phyloP scores from a whole-genome alignment of 1,140 invertebrate genomes.

The Leptinotarsa defecta region DNA sequence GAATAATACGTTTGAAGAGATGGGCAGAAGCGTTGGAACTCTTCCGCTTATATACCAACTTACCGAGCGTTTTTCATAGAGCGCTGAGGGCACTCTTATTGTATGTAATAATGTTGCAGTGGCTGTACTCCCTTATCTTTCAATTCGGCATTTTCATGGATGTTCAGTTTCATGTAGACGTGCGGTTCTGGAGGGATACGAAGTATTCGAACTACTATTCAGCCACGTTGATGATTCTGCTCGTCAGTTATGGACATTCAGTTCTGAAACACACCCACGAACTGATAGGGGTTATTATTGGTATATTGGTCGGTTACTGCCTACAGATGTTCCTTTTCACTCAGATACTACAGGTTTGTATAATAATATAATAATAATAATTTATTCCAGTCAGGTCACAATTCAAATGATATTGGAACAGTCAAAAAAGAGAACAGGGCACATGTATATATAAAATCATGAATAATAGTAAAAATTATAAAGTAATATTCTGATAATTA shows the following conservation, averaged over 20 bases:
- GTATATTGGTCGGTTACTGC: not conserved
- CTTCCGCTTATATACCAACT: not conserved
- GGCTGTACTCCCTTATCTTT: not conserved
- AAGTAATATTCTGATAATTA: no score
- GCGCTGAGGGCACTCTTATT: not conserved
- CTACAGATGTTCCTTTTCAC: constrained; percentile 21
- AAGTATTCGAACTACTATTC: not conserved
- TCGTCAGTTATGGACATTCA: not conserved
- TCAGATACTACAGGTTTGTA: constrained; percentile 10
- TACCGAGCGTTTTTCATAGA: not conserved
- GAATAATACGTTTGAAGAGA: not conserved
- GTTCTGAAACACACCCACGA: not conserved
- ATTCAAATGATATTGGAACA: no score
- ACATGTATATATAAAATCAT: no score
- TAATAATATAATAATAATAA: no score
- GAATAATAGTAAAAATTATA: no score
- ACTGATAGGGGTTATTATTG: not conserved
- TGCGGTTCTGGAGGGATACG: no score
- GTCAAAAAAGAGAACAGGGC: no score
- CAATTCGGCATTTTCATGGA: no score
- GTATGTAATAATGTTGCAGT: not conserved
- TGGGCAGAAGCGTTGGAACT: not conserved
- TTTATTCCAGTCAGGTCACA: no score
- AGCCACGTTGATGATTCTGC: constrained; percentile 17
- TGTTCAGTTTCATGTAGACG: no score